A percentile compares a stretch with the other conserved stretches of the same genome.
These are phyloP conservation scores for Pogonomyrmex barbatus DNA, from an alignment of 1,140 invertebrate genomes.

Conservation along the genomic window DNA sequence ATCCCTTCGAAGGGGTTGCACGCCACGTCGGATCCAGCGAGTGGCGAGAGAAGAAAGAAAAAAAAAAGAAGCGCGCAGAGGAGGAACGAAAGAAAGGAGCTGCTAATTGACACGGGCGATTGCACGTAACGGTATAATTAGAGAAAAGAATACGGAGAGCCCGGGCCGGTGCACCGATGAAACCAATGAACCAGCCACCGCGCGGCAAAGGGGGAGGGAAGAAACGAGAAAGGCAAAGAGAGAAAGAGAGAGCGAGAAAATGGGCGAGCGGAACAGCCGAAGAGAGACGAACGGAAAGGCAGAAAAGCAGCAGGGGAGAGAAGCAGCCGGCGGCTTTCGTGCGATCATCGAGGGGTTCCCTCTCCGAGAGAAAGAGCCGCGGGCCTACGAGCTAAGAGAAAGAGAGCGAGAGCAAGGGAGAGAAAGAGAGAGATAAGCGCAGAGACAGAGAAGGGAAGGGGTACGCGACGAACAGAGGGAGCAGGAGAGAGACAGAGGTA, in stretches of 20 bases:
- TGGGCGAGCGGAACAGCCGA: not conserved
- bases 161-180: slow-evolving; percentile 78
- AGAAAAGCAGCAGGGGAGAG: slow-evolving; percentile 72
- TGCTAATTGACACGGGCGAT: slow-evolving; percentile 82
- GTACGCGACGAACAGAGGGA: slow-evolving; percentile 42
- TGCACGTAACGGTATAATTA: slow-evolving; percentile 81
- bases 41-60: slow-evolving; percentile 17
- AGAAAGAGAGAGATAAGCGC: not conserved
- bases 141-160: slow-evolving; percentile 79
- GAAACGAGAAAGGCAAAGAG: slow-evolving; percentile 38
- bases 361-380: slow-evolving; percentile 57
- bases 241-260: slow-evolving; percentile 1
- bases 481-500: slow-evolving; percentile 47
- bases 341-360: slow-evolving; percentile 72
- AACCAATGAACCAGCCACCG: slow-evolving; percentile 79
- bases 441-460: slow-evolving; percentile 9
- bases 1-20: slow-evolving; percentile 61
- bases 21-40: slow-evolving; percentile 45
- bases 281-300: slow-evolving; percentile 66
- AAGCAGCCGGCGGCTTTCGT: slow-evolving; percentile 73
- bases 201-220: slow-evolving; percentile 46
- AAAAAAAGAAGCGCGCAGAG: slow-evolving; percentile 60
- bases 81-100: slow-evolving; percentile 77
- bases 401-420: not conserved
- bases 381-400: not conserved